Conservation (phyloP, 2,888 invertebrate species). For the Agrotis clavis region DNA sequence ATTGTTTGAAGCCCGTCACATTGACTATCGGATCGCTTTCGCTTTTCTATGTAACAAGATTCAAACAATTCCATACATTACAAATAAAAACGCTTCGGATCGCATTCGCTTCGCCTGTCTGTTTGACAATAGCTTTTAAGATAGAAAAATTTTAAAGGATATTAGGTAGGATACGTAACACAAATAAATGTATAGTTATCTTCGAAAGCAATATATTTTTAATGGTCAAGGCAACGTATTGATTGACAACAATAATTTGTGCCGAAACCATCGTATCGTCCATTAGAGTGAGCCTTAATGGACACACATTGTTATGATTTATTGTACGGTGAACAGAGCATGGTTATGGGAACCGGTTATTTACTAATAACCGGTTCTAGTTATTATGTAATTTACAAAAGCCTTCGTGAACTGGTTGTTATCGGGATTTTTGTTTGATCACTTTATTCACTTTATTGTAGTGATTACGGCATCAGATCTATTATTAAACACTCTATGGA, state of each 20-base stretch:
- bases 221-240: constrained; percentile 27
- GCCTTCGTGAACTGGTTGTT: background rate
- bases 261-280: background rate
- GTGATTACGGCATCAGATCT: background rate
- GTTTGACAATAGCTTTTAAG: too few species aligned
- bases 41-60: too few species aligned
- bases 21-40: too few species aligned
- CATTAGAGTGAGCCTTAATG: constrained; percentile 43
- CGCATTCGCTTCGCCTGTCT: too few species aligned
- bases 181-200: too few species aligned
- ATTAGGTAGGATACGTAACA: too few species aligned
- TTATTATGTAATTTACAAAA: too few species aligned
- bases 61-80: too few species aligned
- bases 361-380: background rate
- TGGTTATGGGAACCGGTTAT: background rate
- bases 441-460: background rate
- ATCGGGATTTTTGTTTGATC: background rate
- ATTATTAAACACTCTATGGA: background rate
- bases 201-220: constrained; percentile 11
- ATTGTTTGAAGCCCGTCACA: too few species aligned
- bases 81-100: too few species aligned
- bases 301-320: constrained; percentile 23
- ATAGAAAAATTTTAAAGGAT: too few species aligned
- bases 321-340: background rate
- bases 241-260: constrained; percentile 18